Evolutionary conservation across 2,113 vertebrate species (phyloP).

Genomic region (Origma solitaria): DNA sequence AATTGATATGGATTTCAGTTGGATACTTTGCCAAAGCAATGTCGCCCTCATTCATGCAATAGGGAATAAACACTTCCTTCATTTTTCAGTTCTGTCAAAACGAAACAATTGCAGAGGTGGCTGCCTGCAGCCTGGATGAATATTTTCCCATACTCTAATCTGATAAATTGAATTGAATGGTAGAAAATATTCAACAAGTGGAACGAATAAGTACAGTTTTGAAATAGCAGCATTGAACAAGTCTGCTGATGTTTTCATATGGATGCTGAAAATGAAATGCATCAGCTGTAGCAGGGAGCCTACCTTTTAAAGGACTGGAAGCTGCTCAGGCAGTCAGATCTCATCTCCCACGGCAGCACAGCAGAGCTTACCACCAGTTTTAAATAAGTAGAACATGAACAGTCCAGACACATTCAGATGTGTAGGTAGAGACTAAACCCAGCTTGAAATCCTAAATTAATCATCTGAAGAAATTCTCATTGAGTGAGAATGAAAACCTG

Average conservation of each 20-base stretch:
- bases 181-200: background rate
- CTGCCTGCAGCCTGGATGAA: background rate
- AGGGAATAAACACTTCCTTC: background rate
- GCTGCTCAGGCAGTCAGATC: background rate
- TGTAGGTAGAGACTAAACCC: background rate
- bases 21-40: background rate
- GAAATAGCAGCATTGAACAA: background rate
- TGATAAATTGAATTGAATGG: background rate
- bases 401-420: background rate
- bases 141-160: background rate
- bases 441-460: background rate
- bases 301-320: background rate
- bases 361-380: background rate
- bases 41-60: background rate
- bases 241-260: background rate
- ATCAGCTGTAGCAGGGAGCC: background rate
- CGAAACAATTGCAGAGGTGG: background rate
- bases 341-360: background rate
- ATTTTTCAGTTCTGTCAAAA: background rate
- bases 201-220: background rate
- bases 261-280: background rate
- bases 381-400: background rate
- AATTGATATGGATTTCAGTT: background rate
- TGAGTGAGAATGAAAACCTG: background rate
- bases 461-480: background rate